phyloP scores from a whole-genome alignment of 2,113 vertebrate genomes.

The Tautogolabrus adspersus region DNA sequence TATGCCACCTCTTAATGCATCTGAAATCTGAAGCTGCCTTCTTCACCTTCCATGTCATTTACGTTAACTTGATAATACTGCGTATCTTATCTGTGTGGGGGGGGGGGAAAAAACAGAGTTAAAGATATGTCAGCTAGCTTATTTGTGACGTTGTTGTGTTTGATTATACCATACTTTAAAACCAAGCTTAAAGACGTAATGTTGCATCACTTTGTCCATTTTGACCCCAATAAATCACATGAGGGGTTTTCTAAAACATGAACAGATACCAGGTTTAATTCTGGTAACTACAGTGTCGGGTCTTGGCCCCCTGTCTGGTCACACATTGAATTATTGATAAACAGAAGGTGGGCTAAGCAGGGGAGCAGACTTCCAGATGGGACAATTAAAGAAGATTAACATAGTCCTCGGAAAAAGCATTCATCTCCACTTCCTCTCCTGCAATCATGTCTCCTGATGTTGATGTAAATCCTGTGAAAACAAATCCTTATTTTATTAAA shows the following conservation, averaged over 20 bases:
- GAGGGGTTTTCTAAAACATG: background rate
- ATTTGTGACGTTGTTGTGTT: background rate
- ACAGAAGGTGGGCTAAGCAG: constrained; percentile 49
- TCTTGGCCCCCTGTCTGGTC: constrained; percentile 5
- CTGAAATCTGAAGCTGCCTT: too few species aligned
- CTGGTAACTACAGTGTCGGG: background rate
- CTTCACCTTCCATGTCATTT: too few species aligned
- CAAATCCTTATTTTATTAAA: constrained; percentile 7
- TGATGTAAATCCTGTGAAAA: constrained; percentile 21
- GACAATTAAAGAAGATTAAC: constrained; percentile 65
- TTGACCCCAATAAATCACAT: constrained; percentile 1
- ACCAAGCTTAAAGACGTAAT: background rate
- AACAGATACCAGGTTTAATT: constrained; percentile 4
- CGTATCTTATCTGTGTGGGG: background rate
- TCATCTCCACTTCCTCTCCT: constrained; percentile 59
- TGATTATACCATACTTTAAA: background rate
- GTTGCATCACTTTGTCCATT: background rate
- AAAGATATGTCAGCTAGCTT: background rate
- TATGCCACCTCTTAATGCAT: too few species aligned
- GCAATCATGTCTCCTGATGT: background rate
- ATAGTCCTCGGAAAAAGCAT: constrained; percentile 35
- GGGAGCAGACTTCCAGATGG: constrained; percentile 57
- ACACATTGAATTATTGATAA: constrained; percentile 54
- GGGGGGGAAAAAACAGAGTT: too few species aligned
- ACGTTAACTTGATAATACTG: background rate